Base-by-base conservation (phyloP, 2,888 invertebrate species). In the Lobophora halterata region DNA sequence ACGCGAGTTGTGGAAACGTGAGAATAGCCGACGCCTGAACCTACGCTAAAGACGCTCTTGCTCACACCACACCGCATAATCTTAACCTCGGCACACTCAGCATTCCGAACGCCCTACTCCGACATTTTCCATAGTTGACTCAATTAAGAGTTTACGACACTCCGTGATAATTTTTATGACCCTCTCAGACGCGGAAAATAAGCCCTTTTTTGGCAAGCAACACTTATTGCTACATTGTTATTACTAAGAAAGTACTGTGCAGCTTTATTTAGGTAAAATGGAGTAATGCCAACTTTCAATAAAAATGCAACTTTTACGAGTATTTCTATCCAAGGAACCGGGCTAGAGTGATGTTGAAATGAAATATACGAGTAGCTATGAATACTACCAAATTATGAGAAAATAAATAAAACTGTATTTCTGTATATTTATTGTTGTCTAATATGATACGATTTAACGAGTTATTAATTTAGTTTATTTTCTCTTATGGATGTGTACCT, bases 211-310 rank as follows among this genome's bases (percentile, higher is more conserved):
- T 71, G 69, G 67, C 65, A 63, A 55, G 43, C 52, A 46, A 44
- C 52, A 45, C 50, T 58, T 58, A 56, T 53, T 51, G 32, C 45
- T 42, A 56, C 61, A 61, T 62, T 67, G 61, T 69, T 74, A 63
- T 70, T 67, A 65, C 59, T 55, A 57, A 55, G 55, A 58, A 55
- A 61, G 58, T 61, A 63, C 59, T 58, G 59, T 61, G 56, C 57
- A 56, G 58, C 61, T 60, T 62, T 66, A 66, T 71, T 73, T 69
- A 68, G 64, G 65, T 63, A 55, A 58, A 60, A 65, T 77, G 76
- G 75, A 78, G 59, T 59, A 52, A 58, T 71, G 78, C 79, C 75
- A 78, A 78, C 49, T 65, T 62, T 67, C 60, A 65, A 65, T 70
- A 67, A 65, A 60, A 64, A 62, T 59, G 52, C 30, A 47, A 54